Conservation (phyloP, 2,113 vertebrate genomes). For the Hippocampus guttulatus region DNA sequence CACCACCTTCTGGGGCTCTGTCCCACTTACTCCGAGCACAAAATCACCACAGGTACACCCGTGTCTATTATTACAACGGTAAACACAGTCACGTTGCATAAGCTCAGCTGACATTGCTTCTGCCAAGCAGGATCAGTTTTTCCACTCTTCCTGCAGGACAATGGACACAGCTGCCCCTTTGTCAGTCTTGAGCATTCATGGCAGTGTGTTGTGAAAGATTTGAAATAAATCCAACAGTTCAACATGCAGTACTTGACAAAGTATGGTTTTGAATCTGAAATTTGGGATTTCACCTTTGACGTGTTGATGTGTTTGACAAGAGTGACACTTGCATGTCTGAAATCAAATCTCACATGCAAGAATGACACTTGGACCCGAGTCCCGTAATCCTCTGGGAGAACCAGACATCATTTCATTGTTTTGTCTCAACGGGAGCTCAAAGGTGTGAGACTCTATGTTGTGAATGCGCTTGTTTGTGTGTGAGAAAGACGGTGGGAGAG, state of each 20-base stretch:
- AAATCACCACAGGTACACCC: neutral
- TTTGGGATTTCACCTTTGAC: neutral
- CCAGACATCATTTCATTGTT: conserved; percentile 58
- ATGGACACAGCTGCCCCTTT: conserved; percentile 49
- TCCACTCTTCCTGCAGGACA: conserved; percentile 55
- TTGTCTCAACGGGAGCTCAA: conserved; percentile 34
- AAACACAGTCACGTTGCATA: conserved; percentile 51
- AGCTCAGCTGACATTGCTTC: conserved; percentile 59
- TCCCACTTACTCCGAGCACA: neutral
- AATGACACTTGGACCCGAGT: conserved; percentile 48
- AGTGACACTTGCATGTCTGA: conserved; percentile 19
- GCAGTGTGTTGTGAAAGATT: too few relatives aligned
- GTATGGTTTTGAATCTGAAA: neutral
- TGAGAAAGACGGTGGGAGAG: conserved; percentile 13
- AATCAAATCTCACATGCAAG: conserved; percentile 50
- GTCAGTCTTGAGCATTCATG: neutral
- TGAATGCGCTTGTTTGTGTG: conserved; percentile 14
- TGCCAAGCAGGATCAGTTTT: conserved; percentile 62
- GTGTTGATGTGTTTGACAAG: neutral
- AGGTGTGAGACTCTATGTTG: conserved; percentile 19
- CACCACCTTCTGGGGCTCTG: neutral
- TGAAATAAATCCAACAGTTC: neutral
- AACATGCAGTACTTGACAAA: neutral
- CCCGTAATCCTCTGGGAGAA: conserved; percentile 53
- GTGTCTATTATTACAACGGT: conserved; percentile 63